These are phyloP conservation scores for Chymomyza fuscimana DNA, from an alignment of 2,888 invertebrate genomes.

Conservation along the genomic window DNA sequence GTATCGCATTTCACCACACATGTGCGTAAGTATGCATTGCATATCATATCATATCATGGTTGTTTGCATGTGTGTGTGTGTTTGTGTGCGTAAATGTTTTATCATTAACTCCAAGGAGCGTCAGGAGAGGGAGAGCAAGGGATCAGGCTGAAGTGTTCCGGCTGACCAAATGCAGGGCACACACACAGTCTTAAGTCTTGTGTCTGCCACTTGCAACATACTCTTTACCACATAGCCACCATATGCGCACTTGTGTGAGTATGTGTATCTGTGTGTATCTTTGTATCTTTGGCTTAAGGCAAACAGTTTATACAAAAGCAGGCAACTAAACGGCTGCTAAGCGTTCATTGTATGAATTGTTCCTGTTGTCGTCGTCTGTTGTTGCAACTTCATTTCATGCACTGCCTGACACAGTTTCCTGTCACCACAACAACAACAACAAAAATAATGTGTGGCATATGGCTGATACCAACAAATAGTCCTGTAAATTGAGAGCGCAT, in stretches of 20 bases:
- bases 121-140: background rate
- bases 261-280: background rate
- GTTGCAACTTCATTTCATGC: background rate
- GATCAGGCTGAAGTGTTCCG: background rate
- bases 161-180: background rate
- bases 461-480: background rate
- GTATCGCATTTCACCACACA: background rate
- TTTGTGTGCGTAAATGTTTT: conserved; percentile 15
- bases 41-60: background rate
- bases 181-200: background rate
- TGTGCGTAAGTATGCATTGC: background rate
- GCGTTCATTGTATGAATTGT: background rate
- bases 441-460: background rate
- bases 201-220: background rate
- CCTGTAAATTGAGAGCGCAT: background rate
- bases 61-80: conserved; percentile 13
- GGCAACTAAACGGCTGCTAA: background rate
- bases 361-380: background rate
- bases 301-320: background rate
- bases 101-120: background rate
- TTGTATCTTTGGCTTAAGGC: background rate
- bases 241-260: background rate
- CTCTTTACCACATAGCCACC: background rate
- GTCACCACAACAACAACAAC: conserved; percentile 6
- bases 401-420: conserved; percentile 3